Evolutionary conservation across 2,113 vertebrate genomes (phyloP), one percentile per base, ranked within the genome.

Genomic region (Raja brachyura): DNA sequence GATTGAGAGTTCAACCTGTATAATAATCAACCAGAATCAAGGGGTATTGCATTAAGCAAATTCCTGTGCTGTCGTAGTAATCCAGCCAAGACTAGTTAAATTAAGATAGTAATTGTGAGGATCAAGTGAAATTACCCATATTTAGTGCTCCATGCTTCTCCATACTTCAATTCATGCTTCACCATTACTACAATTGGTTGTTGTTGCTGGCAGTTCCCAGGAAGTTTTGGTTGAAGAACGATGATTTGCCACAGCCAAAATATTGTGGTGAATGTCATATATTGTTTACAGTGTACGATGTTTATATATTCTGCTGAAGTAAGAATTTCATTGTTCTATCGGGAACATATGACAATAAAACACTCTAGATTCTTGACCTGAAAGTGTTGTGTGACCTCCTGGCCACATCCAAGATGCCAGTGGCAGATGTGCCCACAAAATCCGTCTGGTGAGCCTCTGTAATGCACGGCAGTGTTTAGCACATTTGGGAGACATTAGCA

Each of bases 401-500:
- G 83, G 20, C 31, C 59, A 63, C 81, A 66, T 63, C 63, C 59
- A 66, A 66, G 3, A 33, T 31, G 3, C 14, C 11, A n/a, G 83
- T 63, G 61, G n/a, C 59, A 33, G 11, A 4, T 5, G 25, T 1
- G 10, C 11, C 83, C 28, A 56, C 7, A 61, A 7, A 13, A 88
- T 13, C 25, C 25, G 81, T 25, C 25, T 61, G 54, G 0, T 31
- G 59, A 61, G n/a, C 14, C 31, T 31, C 63, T 28, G 61, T n/a
- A 31, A 14, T 8, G 83, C 56, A 28, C 61, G 83, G 83, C 83
- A 63, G 25, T 5, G 0, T 4, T 63, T 31, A 31, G 83, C 83
- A 63, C 83, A 88, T 88, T 88, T 88, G 83, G 63, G 59, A 88
- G 31, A 63, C 83, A 88, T 88, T 88, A 88, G 83, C 63, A 18